Base-by-base conservation (phyloP, 37 sponge, comb jelly and placozoan species). In the Dysidea cf. avara region DNA sequence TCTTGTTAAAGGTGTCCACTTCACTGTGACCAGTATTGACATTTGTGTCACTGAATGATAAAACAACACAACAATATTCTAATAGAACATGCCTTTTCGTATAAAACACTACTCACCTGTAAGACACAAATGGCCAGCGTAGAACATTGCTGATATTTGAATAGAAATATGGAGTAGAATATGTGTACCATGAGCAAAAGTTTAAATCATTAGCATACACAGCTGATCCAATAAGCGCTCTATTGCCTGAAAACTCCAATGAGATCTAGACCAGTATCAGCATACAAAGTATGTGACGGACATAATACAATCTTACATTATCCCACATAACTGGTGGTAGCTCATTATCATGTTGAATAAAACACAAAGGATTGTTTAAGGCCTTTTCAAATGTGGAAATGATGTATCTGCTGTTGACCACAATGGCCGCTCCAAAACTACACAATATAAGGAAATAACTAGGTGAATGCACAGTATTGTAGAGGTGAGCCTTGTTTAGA, bases 401-500 rank as follows among this genome's bases (percentile, higher is more conserved):
- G 2, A 56, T 40, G 18, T 55, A 68, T 62, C 33, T n/a, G n/a
- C n/a, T 65, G 20, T 53, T 66, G 9, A 56, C 65, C 14, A 76
- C 71, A 48, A 83, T 64, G 22, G 81, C 85, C 26, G 90, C 76
- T 28, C 90, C 90, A n/a, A 74, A 9, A 9, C 89, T 89, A 70
- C 1, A 37, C 3, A 33, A 33, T n/a, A n/a, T n/a, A n/a, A n/a
- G n/a, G n/a, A n/a, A n/a, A n/a, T n/a, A n/a, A n/a, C n/a, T n/a
- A n/a, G n/a, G n/a, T n/a, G n/a, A n/a, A n/a, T n/a, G n/a, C n/a
- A n/a, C n/a, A n/a, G n/a, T n/a, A n/a, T n/a, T n/a, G n/a, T n/a
- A n/a, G n/a, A n/a, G n/a, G n/a, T n/a, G n/a, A n/a, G n/a, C n/a
- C n/a, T n/a, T n/a, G n/a, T n/a, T n/a, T n/a, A n/a, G n/a, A n/a